Conservation (phyloP, 1,140 invertebrate genomes). For the Idris sp. region DNA sequence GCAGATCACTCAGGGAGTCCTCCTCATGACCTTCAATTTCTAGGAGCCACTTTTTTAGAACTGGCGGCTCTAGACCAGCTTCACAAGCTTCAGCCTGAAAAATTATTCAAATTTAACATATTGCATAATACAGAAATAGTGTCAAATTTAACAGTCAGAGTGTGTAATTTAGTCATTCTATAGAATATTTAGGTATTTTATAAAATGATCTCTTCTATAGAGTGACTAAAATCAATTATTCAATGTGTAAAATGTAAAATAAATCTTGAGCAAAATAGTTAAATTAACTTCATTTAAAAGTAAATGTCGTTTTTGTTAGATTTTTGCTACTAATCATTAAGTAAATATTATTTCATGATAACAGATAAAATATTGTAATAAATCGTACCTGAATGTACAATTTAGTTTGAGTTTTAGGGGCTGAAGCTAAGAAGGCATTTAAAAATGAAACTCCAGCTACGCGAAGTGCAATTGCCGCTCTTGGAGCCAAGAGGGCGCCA, state of each 20-base stretch:
- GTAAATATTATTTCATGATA: too few relatives aligned
- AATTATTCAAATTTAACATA: slow-evolving; percentile 5
- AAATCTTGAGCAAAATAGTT: too few relatives aligned
- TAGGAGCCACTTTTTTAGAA: slow-evolving; percentile 86
- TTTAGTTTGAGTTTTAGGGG: slow-evolving; percentile 85
- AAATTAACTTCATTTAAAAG: too few relatives aligned
- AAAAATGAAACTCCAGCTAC: slow-evolving; percentile 91
- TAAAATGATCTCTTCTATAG: too few relatives aligned
- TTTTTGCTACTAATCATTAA: too few relatives aligned
- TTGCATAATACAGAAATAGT: too few relatives aligned
- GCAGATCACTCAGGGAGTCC: slow-evolving; percentile 62
- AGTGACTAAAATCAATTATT: too few relatives aligned
- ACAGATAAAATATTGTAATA: background rate
- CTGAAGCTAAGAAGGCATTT: slow-evolving; percentile 88
- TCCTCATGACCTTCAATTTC: slow-evolving; percentile 74
- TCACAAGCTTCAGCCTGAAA: slow-evolving; percentile 75
- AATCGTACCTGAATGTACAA: slow-evolving; percentile 89
- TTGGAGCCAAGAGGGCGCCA: slow-evolving; percentile 86
- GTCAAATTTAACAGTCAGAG: too few relatives aligned
- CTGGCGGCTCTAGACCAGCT: slow-evolving; percentile 74
- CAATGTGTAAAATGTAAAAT: too few relatives aligned
- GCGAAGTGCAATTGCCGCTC: slow-evolving; percentile 85
- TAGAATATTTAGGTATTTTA: too few relatives aligned
- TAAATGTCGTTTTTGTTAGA: too few relatives aligned
- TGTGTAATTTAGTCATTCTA: too few relatives aligned